These are phyloP conservation scores for Elanus axillaris DNA, from an alignment of 2,113 vertebrate species.

Conservation along the genomic window DNA sequence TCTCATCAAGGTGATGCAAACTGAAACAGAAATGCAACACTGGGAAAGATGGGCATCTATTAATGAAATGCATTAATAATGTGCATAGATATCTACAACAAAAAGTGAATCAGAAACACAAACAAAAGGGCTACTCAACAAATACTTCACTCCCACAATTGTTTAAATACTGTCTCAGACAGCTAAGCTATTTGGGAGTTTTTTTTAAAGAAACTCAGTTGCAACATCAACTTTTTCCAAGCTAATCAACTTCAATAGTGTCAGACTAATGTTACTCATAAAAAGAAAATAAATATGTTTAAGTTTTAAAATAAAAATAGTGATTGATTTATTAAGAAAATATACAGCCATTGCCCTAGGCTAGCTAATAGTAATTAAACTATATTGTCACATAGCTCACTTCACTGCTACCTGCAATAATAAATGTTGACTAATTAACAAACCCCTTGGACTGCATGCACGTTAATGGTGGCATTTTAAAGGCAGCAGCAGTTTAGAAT, in stretches of 20 bases:
- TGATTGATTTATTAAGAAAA: background rate
- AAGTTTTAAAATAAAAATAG: background rate
- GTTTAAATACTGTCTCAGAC: background rate
- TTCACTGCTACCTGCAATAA: background rate
- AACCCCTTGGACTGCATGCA: background rate
- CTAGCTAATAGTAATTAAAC: background rate
- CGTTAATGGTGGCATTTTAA: background rate
- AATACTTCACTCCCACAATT: background rate
- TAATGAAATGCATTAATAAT: background rate
- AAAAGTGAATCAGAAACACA: background rate
- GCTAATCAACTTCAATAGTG: background rate
- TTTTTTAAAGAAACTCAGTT: background rate
- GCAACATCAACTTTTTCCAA: background rate
- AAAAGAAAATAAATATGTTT: background rate
- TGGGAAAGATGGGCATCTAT: background rate
- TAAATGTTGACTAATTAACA: background rate
- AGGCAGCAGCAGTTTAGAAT: background rate
- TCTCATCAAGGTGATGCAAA: background rate
- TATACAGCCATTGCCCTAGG: background rate
- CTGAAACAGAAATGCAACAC: background rate
- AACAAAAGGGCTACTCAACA: background rate
- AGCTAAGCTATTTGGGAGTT: background rate
- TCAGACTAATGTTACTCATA: background rate
- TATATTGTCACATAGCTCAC: background rate
- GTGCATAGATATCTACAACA: background rate